These are phyloP conservation scores for Sebastes goodei DNA, from an alignment of 2,797 vertebrate genomes.

Conservation along the genomic window DNA sequence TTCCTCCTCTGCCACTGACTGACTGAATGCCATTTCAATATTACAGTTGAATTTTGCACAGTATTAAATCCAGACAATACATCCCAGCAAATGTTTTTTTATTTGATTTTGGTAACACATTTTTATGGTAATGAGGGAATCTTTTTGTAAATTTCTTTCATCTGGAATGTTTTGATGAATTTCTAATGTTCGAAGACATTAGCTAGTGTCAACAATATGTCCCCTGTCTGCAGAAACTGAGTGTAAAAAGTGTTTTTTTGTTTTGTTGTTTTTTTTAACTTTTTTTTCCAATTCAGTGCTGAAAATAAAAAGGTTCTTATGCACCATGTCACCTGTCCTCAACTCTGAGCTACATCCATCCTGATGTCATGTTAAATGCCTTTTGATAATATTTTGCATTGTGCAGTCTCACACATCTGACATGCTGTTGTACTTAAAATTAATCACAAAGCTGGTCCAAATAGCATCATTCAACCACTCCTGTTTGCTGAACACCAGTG, in stretches of 20 bases:
- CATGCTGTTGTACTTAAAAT: not conserved
- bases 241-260: constrained; percentile 57
- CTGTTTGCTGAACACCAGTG: not conserved
- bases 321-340: constrained; percentile 7
- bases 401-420: not conserved
- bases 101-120: constrained; percentile 33
- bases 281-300: constrained; percentile 67
- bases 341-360: not conserved
- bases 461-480: not conserved
- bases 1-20: constrained; percentile 36
- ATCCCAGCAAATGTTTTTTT: constrained; percentile 11
- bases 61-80: constrained; percentile 49
- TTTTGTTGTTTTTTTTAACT: constrained; percentile 27
- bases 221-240: constrained; percentile 52
- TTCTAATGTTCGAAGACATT: constrained; percentile 45
- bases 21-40: constrained; percentile 53
- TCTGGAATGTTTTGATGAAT: constrained; percentile 41
- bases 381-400: not conserved
- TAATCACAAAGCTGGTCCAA: not conserved
- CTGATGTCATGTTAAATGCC: too few species aligned
- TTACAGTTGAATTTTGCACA: constrained; percentile 57
- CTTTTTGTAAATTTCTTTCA: constrained; percentile 52
- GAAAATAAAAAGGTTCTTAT: constrained; percentile 72
- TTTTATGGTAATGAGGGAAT: constrained; percentile 28
- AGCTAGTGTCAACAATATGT: constrained; percentile 54